Base-by-base conservation (phyloP, 2,113 vertebrate species). In the Zosterops borbonicus region DNA sequence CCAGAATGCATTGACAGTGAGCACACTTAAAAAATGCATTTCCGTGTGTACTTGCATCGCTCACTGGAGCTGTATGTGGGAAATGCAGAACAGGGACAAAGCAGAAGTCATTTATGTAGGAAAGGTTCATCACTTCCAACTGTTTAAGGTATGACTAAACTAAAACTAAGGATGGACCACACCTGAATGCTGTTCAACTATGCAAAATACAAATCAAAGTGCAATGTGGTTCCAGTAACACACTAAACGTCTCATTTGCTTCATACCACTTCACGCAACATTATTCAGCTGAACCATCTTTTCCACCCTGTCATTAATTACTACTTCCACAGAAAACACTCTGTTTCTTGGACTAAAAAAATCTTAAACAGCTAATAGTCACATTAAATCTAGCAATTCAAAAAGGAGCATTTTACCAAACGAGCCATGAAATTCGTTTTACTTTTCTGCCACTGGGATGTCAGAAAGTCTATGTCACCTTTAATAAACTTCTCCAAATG, bases 401-500 rank as follows among this genome's bases (percentile, higher is more conserved):
- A 93, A 90, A 76, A 81, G 35, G 14, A 78, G 65, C 85, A 56
- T 88, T 94, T 89, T 80, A 96, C 37, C 74, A 95, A 96, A 60
- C 10, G 23, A 96, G 93, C 94, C 78, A 93, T 87, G 87, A 97
- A 95, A 90, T 95, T 79, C 9, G 25, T 77, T 94, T 95, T 78
- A 60, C 58, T 96, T 75, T 76, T 92, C 75, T 89, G 58, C 53
- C 71, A 90, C 56, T 73, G 77, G 25, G 94, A 93, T 88, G 86
- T 95, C 95, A 96, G 94, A 95, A 96, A 95, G 75, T 94, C 86
- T 83, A 4, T 37, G 82, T 91, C 55, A 3, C 71, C 89, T 95
- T 95, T 93, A 96, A 96, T 95, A 96, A 96, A 96, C 81, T 92
- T 96, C 78, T 94, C 70, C 78, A 97, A 95, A 84, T 41, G 46